Evolutionary conservation across 2,113 vertebrate species (phyloP).

Genomic region (Vombatus ursinus): DNA sequence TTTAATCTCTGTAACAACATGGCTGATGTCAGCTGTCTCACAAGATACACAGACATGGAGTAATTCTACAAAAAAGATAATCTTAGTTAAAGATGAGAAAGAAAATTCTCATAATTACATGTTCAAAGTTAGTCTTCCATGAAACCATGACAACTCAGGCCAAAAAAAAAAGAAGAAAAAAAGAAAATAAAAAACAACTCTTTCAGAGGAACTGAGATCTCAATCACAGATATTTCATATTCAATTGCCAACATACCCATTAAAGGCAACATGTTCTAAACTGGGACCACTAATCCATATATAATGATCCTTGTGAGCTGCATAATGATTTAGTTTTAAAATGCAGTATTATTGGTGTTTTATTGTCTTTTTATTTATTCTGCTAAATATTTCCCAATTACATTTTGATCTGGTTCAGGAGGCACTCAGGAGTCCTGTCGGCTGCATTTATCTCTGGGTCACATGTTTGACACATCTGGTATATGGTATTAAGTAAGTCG

Average conservation of each 20-base stretch:
- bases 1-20: constrained; percentile 95
- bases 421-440: background rate
- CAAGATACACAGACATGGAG: constrained; percentile 97
- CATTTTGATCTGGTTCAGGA: constrained; percentile 10
- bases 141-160: constrained; percentile 33
- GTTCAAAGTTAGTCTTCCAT: constrained; percentile 40
- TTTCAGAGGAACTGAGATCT: background rate
- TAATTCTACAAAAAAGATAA: constrained; percentile 89
- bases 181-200: constrained; percentile 17
- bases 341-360: background rate
- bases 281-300: constrained; percentile 18
- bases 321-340: background rate
- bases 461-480: constrained; percentile 21
- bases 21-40: constrained; percentile 96
- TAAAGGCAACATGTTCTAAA: constrained; percentile 5
- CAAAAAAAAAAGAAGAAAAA: background rate
- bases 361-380: constrained; percentile 18
- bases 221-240: constrained; percentile 30
- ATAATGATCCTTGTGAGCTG: background rate
- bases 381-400: background rate
- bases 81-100: constrained; percentile 50
- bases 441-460: background rate
- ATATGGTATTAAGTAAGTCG: constrained; percentile 22
- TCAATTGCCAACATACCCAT: background rate
- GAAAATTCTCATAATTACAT: constrained; percentile 42